Conservation (phyloP, 2,797 vertebrate species). For the Galaxias olidus region DNA sequence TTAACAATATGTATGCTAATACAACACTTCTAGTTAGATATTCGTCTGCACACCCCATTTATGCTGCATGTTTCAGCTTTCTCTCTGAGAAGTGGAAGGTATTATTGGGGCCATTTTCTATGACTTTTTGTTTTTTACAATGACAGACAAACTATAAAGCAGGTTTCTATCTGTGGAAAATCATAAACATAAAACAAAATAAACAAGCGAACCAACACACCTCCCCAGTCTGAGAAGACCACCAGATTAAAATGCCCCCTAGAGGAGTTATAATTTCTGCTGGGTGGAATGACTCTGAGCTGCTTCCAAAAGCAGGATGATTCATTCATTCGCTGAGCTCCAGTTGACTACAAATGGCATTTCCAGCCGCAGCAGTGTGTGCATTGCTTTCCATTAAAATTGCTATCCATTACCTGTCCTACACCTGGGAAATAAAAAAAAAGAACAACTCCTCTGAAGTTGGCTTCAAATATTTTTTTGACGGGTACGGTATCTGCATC, state of each 20-base stretch:
- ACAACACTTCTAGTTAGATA: too few relatives aligned
- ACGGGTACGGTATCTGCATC: too few relatives aligned
- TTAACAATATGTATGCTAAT: conserved; percentile 2
- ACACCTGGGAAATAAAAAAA: background rate
- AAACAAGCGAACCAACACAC: conserved; percentile 18
- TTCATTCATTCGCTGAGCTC: conserved; percentile 20
- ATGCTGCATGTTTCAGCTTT: conserved; percentile 1
- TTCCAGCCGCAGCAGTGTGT: background rate
- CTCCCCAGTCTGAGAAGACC: conserved; percentile 30
- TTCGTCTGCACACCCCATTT: too few relatives aligned
- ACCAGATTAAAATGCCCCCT: conserved; percentile 36
- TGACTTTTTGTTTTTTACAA: background rate
- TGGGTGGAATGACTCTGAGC: conserved; percentile 20
- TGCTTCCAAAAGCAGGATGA: conserved; percentile 31
- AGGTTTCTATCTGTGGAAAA: conserved; percentile 26
- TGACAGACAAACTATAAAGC: conserved; percentile 10
- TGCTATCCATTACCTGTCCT: background rate
- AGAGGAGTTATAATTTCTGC: conserved; percentile 17
- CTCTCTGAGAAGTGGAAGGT: conserved; percentile 5
- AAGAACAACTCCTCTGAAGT: background rate
- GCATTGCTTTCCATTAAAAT: background rate
- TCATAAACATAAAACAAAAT: conserved; percentile 35
- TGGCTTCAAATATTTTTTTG: too few relatives aligned
- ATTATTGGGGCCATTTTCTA: background rate
- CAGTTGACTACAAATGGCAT: background rate